Percentiles rank a stretch among this genome's conserved stretches.
These are phyloP conservation scores for Anastrepha ludens DNA, from an alignment of 1,140 invertebrate species.

Conservation along the genomic window DNA sequence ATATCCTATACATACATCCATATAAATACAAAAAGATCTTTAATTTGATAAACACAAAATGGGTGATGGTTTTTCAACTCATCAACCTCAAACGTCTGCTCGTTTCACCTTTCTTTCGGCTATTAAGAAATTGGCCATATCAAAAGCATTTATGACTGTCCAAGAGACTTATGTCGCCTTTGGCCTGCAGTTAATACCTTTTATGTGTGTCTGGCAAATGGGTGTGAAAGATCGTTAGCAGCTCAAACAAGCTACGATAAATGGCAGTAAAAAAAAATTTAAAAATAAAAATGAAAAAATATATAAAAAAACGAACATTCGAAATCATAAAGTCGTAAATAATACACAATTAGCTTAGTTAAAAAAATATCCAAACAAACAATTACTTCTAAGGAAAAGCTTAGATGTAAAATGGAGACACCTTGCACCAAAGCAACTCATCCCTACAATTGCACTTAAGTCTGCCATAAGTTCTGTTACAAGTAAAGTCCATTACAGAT, in stretches of 20 bases:
- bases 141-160: conserved; percentile 8
- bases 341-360: conserved; percentile 17
- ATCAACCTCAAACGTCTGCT: background rate
- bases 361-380: background rate
- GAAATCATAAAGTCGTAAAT: conserved; percentile 32
- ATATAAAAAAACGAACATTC: background rate
- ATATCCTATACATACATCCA: background rate
- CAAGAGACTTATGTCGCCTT: conserved; percentile 11
- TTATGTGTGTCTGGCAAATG: conserved; percentile 11
- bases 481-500: too few species aligned
- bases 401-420: too few species aligned
- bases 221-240: conserved; percentile 37
- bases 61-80: background rate
- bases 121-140: conserved; percentile 38
- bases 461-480: too few species aligned
- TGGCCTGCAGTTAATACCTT: conserved; percentile 11
- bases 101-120: background rate
- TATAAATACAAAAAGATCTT: background rate
- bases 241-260: background rate
- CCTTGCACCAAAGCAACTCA: too few species aligned
- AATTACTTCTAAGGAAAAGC: too few species aligned
- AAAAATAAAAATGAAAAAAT: background rate
- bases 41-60: conserved; percentile 35
- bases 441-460: too few species aligned
- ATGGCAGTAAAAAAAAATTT: background rate